Conservation (phyloP, 92 coral and sea anemone genomes). For the Scolanthus callimorphus region DNA sequence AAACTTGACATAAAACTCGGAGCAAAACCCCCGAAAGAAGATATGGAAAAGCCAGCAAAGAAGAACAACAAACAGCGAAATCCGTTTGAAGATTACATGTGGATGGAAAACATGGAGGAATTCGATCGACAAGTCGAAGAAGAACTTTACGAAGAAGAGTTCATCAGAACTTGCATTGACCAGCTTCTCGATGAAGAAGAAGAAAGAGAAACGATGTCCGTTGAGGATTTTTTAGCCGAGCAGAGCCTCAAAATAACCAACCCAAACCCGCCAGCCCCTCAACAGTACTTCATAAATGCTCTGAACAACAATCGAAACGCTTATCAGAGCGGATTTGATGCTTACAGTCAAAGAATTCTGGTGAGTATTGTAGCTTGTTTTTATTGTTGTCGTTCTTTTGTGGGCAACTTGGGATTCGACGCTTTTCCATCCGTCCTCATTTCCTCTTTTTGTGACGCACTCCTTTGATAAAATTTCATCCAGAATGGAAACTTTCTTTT, state of each 20-base stretch:
- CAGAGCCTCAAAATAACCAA: conserved; percentile 63
- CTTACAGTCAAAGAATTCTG: conserved; percentile 31
- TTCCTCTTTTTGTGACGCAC: no score
- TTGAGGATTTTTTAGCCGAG: conserved; percentile 82
- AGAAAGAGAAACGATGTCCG: conserved; percentile 91
- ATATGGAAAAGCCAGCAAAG: conserved; percentile 38
- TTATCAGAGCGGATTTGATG: conserved; percentile 55
- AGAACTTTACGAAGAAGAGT: conserved; percentile 87
- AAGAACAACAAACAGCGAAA: conserved; percentile 42
- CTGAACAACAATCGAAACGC: conserved; percentile 42
- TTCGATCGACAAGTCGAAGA: conserved; percentile 81
- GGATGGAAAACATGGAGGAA: conserved; percentile 91
- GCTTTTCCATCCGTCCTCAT: no score
- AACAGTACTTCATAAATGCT: conserved; percentile 55
- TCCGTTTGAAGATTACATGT: conserved; percentile 62
- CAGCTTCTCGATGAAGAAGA: conserved; percentile 99
- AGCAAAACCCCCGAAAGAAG: conserved; percentile 8
- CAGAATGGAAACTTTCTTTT: no score
- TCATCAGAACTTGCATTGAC: conserved; percentile 96
- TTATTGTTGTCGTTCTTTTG: background rate
- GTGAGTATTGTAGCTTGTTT: conserved; percentile 52
- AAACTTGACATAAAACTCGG: background rate
- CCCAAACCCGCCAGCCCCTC: conserved; percentile 45
- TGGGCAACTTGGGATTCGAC: no score
- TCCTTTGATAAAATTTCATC: no score